Conservation (phyloP, 2,888 invertebrate genomes). For the Sphaeridia pumilis region DNA sequence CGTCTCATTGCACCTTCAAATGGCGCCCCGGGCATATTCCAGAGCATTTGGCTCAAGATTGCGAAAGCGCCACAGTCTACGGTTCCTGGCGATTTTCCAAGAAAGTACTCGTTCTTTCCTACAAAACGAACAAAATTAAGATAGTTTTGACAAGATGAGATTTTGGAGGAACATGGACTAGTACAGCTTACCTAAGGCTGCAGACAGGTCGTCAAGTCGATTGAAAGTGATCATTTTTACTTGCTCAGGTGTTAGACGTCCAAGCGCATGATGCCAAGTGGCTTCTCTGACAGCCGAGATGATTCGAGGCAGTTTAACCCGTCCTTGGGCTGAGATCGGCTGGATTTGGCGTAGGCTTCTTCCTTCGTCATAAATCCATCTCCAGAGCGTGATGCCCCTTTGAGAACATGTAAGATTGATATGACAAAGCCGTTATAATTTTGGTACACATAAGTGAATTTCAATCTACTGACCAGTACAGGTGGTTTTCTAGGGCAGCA, state of each 20-base stretch:
- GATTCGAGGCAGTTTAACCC: constrained; percentile 15
- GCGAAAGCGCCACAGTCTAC: constrained; percentile 42
- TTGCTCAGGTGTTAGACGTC: constrained; percentile 19
- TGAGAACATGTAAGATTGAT: not conserved
- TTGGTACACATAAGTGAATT: not conserved
- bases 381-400: constrained; percentile 33
- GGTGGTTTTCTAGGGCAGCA: constrained; percentile 26
- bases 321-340: constrained; percentile 10
- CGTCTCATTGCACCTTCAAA: constrained; percentile 33
- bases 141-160: not conserved
- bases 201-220: constrained; percentile 28
- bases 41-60: constrained; percentile 40
- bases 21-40: constrained; percentile 37
- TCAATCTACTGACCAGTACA: constrained; percentile 22
- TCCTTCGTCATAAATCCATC: constrained; percentile 33
- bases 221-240: constrained; percentile 22
- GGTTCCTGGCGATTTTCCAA: constrained; percentile 30
- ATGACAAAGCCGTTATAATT: no score
- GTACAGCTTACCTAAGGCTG: constrained; percentile 24
- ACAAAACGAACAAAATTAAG: not conserved
- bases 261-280: constrained; percentile 30
- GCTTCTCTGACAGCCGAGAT: constrained; percentile 18
- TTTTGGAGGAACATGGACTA: not conserved
- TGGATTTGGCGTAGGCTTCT: constrained; percentile 27
- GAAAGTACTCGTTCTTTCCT: constrained; percentile 33